Percentiles rank a stretch among this genome's conserved stretches.
Evolutionary conservation across 2,113 vertebrate genomes (phyloP).

Genomic region (Steatornis caripensis): DNA sequence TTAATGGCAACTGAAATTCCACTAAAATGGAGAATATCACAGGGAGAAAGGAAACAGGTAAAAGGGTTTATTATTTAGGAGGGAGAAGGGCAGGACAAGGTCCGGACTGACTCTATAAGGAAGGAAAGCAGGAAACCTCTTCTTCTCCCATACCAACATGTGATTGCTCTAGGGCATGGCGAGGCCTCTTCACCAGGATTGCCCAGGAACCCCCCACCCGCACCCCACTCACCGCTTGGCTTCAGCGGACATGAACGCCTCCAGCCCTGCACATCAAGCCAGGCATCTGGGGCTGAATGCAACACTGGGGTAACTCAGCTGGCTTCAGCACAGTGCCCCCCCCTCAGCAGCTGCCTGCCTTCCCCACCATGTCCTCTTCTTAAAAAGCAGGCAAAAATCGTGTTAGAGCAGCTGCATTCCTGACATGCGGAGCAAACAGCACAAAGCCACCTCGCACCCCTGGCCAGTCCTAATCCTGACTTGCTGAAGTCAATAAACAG

Average conservation of each 20-base stretch:
- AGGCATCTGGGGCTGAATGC: background rate
- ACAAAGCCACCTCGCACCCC: background rate
- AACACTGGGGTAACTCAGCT: background rate
- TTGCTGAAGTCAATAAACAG: constrained; percentile 13
- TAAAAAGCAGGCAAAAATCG: background rate
- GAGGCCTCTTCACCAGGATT: background rate
- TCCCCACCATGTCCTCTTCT: background rate
- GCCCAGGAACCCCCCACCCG: background rate
- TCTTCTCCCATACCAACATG: background rate
- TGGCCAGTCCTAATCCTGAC: background rate
- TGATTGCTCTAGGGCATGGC: fast-evolving
- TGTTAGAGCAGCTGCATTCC: background rate
- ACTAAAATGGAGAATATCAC: background rate
- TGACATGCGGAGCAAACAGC: background rate
- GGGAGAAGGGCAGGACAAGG: background rate
- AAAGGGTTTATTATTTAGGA: background rate
- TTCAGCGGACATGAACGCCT: background rate
- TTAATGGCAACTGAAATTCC: background rate
- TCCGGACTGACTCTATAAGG: background rate
- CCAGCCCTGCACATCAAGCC: background rate
- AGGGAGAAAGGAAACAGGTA: background rate
- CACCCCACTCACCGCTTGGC: background rate
- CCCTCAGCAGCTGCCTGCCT: background rate
- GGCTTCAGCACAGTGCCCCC: background rate
- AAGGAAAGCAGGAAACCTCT: background rate